Evolutionary conservation across 2,797 vertebrate species (phyloP).

Genomic region (Ctenopoma multispine): DNA sequence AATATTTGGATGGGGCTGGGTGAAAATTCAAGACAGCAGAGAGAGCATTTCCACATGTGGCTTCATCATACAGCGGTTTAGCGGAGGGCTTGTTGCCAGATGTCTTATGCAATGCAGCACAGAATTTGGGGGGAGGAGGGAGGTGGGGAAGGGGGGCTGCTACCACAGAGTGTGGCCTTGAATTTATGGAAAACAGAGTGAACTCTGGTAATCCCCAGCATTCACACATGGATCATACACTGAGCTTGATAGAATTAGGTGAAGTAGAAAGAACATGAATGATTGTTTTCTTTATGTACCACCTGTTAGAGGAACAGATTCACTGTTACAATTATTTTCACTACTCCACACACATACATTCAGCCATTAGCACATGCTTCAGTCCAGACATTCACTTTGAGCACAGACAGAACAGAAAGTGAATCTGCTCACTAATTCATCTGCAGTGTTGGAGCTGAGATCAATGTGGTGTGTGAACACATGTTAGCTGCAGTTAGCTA

Average conservation of each 20-base stretch:
- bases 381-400: no score
- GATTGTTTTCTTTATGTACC: no score
- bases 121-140: not conserved
- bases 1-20: conserved; percentile 63
- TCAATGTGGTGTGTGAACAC: no score
- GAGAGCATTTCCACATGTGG: conserved; percentile 67
- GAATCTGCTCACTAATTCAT: no score
- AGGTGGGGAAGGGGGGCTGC: not conserved
- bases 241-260: not conserved
- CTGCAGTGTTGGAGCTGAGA: no score
- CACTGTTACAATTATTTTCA: no score
- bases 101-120: conserved; percentile 32
- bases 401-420: no score
- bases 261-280: not conserved
- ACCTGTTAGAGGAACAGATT: no score
- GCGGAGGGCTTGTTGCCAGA: conserved; percentile 45
- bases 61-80: conserved; percentile 38
- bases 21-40: conserved; percentile 50
- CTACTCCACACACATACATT: no score
- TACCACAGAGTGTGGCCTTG: not conserved
- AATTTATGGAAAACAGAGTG: conserved; percentile 5
- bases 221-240: not conserved
- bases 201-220: not conserved
- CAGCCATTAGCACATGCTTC: no score
- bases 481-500: no score